A percentile compares a stretch with the other conserved stretches of the same genome.
Conservation (phyloP, 2,113 vertebrate genomes). For the Pavo muticus region DNA sequence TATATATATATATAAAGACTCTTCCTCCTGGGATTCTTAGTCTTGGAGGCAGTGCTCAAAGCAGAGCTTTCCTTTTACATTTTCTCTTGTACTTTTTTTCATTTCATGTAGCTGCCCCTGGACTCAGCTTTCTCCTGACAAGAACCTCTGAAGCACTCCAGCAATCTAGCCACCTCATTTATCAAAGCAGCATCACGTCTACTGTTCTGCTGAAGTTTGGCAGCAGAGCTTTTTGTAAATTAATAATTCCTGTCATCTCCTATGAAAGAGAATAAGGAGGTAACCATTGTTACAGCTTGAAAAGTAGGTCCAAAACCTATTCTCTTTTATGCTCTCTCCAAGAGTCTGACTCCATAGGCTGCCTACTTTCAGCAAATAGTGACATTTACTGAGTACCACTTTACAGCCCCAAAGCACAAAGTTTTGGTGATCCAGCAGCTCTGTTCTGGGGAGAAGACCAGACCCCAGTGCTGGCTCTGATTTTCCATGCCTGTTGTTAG, state of each 20-base stretch:
- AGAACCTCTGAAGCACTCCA: not conserved
- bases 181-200: not conserved
- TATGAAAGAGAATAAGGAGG: not conserved
- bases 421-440: not conserved
- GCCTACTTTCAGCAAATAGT: not conserved
- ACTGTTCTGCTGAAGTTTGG: not conserved
- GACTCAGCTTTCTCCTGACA: not conserved
- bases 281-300: not conserved
- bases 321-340: not conserved
- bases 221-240: conserved; percentile 5
- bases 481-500: not conserved
- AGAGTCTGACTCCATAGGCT: not conserved
- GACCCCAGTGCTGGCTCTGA: not conserved
- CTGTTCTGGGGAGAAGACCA: not conserved
- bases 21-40: not conserved
- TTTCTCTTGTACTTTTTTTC: not conserved
- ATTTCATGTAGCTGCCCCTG: not conserved
- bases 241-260: not conserved
- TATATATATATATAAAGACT: not conserved
- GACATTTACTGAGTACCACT: not conserved
- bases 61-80: not conserved
- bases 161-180: not conserved
- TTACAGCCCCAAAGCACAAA: not conserved
- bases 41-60: not conserved
- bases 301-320: not conserved